phyloP scores from a whole-genome alignment of 1,140 invertebrate species.

The Drosophila cardini region DNA sequence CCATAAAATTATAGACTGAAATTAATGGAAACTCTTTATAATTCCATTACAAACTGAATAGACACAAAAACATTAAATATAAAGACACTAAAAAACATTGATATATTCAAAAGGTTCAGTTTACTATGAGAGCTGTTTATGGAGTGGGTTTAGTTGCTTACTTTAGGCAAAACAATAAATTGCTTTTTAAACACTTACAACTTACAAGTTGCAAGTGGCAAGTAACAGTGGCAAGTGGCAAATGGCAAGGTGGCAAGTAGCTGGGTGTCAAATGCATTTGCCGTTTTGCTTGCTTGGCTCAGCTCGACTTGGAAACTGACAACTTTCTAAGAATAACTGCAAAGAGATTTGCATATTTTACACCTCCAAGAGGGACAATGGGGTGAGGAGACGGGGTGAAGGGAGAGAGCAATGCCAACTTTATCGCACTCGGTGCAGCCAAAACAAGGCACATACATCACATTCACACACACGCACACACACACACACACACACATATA shows the following conservation, averaged over 20 bases:
- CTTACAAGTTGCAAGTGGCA: conserved; percentile 51
- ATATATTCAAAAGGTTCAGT: not conserved
- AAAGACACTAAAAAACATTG: not conserved
- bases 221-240: conserved; percentile 46
- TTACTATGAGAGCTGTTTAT: not conserved
- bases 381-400: not conserved
- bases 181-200: conserved; percentile 79
- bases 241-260: conserved; percentile 51
- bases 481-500: conserved; percentile 32
- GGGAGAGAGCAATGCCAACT: conserved; percentile 45
- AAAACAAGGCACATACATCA: conserved; percentile 48
- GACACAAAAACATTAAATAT: conserved; percentile 1
- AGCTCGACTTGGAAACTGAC: conserved; percentile 66
- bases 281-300: conserved; percentile 57
- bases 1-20: not conserved
- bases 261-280: conserved; percentile 45
- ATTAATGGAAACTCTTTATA: not conserved
- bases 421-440: conserved; percentile 70
- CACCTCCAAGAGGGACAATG: conserved; percentile 27
- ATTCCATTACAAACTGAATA: not conserved
- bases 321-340: conserved; percentile 81
- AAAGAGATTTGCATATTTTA: conserved; percentile 81
- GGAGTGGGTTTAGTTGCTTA: conserved; percentile 22
- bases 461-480: conserved; percentile 27
- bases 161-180: conserved; percentile 72